Conservation (phyloP, 1,140 invertebrate species). For the Achatina immaculata region DNA sequence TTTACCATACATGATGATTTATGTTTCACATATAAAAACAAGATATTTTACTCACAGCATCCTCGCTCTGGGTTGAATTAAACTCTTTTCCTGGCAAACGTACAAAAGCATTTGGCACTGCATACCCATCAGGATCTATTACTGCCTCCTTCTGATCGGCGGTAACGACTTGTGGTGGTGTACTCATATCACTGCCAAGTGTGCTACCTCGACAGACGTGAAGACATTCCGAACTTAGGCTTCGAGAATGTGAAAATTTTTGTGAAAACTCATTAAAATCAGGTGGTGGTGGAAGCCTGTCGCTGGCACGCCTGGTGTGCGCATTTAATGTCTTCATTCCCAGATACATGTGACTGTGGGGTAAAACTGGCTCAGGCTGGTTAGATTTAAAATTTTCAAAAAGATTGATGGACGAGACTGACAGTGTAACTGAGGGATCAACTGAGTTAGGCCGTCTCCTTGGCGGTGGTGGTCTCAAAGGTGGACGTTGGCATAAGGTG, state of each 20-base stretch:
- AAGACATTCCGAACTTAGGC: slow-evolving; percentile 49
- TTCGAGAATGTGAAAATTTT: slow-evolving; percentile 45
- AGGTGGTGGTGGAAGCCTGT: slow-evolving; percentile 39
- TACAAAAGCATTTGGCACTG: slow-evolving; percentile 52
- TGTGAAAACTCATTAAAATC: not conserved
- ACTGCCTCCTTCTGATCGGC: slow-evolving; percentile 44
- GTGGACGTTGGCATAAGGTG: slow-evolving; percentile 25
- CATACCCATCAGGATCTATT: slow-evolving; percentile 55
- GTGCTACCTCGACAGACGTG: slow-evolving; percentile 33
- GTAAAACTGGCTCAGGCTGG: slow-evolving; percentile 9
- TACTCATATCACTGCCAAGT: slow-evolving; percentile 19
- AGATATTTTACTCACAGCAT: slow-evolving; percentile 36
- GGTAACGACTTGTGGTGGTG: not conserved
- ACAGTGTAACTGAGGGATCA: not conserved
- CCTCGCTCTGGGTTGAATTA: not conserved
- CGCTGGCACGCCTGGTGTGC: slow-evolving; percentile 10
- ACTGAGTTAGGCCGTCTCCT: slow-evolving; percentile 40
- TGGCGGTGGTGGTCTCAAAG: slow-evolving; percentile 46
- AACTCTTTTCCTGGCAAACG: slow-evolving; percentile 25
- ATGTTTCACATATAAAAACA: too few relatives aligned
- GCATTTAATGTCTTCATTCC: not conserved
- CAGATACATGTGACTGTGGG: not conserved
- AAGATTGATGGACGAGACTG: not conserved
- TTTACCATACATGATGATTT: too few relatives aligned
- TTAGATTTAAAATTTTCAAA: not conserved